Conservation (phyloP, 2,888 invertebrate genomes). For the Steromphala cineraria region DNA sequence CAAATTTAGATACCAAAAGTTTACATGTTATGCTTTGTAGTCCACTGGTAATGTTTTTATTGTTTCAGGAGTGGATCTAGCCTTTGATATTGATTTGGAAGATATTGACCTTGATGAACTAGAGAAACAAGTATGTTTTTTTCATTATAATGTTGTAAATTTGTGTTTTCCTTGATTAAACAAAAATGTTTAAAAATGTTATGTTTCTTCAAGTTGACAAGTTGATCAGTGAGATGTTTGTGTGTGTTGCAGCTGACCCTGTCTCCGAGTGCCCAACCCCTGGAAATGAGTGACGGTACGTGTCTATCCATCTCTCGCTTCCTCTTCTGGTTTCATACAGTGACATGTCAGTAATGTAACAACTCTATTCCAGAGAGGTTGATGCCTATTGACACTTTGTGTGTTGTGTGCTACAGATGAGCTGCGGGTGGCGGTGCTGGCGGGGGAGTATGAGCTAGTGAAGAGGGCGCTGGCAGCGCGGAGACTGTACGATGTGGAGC, state of each 20-base stretch:
- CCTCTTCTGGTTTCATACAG: too few relatives aligned
- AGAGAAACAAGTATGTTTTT: constrained; percentile 40
- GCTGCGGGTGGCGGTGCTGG: constrained; percentile 55
- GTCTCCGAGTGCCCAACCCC: constrained; percentile 18
- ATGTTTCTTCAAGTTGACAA: too few relatives aligned
- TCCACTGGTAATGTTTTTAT: background rate
- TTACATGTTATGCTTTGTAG: too few relatives aligned
- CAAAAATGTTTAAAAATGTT: too few relatives aligned
- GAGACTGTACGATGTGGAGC: constrained; percentile 59
- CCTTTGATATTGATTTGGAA: constrained; percentile 57
- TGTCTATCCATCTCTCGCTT: background rate
- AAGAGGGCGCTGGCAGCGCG: constrained; percentile 53
- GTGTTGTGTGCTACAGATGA: constrained; percentile 43
- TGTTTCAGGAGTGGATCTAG: constrained; percentile 47
- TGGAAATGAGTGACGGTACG: constrained; percentile 19
- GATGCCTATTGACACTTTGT: too few relatives aligned
- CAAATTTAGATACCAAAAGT: too few relatives aligned
- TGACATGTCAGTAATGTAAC: too few relatives aligned
- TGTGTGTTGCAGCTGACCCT: constrained; percentile 20
- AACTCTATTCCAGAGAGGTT: too few relatives aligned
- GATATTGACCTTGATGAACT: constrained; percentile 57
- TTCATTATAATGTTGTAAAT: too few relatives aligned
- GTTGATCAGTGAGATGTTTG: background rate
- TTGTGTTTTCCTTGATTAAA: too few relatives aligned
- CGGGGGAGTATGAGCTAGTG: constrained; percentile 57